Evolutionary conservation across 2,888 invertebrate genomes (phyloP).

Genomic region (Hemistola chrysoprasaria): DNA sequence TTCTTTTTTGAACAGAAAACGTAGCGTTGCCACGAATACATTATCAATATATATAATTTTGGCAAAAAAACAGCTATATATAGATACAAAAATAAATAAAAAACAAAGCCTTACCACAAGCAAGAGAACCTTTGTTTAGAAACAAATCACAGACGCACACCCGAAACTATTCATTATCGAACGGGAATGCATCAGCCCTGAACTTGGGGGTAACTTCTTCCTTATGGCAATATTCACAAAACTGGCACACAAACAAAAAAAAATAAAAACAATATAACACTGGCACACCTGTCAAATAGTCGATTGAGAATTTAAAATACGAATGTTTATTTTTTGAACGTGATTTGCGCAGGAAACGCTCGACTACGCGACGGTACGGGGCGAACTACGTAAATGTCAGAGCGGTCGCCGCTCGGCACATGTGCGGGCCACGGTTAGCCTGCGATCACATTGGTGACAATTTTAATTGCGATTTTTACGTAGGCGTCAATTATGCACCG

Average conservation of each 20-base stretch:
- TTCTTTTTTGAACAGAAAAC: no score
- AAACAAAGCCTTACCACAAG: slow-evolving; percentile 22
- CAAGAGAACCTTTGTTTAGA: slow-evolving; percentile 27
- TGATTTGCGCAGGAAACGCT: slow-evolving; percentile 49
- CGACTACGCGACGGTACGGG: slow-evolving; percentile 68
- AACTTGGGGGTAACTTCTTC: slow-evolving; percentile 74
- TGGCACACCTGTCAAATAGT: slow-evolving; percentile 47
- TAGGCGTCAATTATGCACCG: background rate
- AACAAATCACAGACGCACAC: slow-evolving; percentile 32
- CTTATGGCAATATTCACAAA: slow-evolving; percentile 51
- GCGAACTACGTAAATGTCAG: slow-evolving; percentile 80
- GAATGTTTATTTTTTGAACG: slow-evolving; percentile 38
- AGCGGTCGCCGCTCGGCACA: slow-evolving; percentile 74
- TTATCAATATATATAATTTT: no score
- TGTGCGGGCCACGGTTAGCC: slow-evolving; percentile 69
- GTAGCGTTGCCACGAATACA: no score
- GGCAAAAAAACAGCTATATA: background rate
- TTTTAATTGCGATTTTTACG: slow-evolving; percentile 41
- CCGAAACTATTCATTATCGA: slow-evolving; percentile 66
- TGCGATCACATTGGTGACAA: slow-evolving; percentile 40
- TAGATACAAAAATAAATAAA: background rate
- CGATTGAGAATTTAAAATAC: slow-evolving; percentile 36
- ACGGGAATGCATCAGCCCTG: slow-evolving; percentile 78
- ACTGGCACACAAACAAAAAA: slow-evolving; percentile 45
- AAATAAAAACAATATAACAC: slow-evolving; percentile 40